Evolutionary conservation across 2,888 invertebrate species (phyloP).

Genomic region (Linnaemya tessellans): DNA sequence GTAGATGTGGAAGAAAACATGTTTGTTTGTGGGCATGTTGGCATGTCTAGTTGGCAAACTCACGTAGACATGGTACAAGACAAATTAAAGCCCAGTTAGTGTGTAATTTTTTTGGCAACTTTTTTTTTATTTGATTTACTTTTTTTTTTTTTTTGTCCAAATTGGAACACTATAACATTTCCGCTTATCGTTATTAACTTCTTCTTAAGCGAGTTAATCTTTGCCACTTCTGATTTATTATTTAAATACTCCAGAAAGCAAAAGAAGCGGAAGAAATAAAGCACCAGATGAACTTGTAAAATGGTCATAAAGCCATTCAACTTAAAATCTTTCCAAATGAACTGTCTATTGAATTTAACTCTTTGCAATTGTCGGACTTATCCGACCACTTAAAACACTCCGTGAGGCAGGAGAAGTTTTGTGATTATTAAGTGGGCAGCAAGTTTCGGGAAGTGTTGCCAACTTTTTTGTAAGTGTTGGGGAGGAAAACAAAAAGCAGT

Average conservation of each 20-base stretch:
- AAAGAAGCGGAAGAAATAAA: neutral
- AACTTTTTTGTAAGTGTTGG: no score
- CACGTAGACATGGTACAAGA: neutral
- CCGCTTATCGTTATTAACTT: neutral
- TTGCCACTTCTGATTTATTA: slow-evolving; percentile 13
- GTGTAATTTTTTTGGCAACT: neutral
- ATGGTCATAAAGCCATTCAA: slow-evolving; percentile 5
- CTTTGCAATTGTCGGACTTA: neutral
- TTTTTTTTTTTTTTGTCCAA: neutral
- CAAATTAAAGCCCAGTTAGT: neutral
- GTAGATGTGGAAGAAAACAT: no score
- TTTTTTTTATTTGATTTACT: neutral
- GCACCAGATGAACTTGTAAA: neutral
- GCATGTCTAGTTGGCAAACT: neutral
- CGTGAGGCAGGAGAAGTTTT: neutral
- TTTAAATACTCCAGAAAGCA: neutral
- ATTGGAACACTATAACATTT: slow-evolving; percentile 10
- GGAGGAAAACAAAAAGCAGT: no score
- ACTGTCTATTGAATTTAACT: neutral
- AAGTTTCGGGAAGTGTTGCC: no score
- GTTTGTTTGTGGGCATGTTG: neutral
- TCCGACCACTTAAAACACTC: neutral
- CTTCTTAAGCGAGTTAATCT: slow-evolving; percentile 9
- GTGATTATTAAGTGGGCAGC: no score
- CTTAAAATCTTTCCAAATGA: neutral